Percentiles rank a stretch among this genome's conserved stretches.
phyloP scores from a whole-genome alignment of 2,888 invertebrate genomes.

The Myopa testacea region DNA sequence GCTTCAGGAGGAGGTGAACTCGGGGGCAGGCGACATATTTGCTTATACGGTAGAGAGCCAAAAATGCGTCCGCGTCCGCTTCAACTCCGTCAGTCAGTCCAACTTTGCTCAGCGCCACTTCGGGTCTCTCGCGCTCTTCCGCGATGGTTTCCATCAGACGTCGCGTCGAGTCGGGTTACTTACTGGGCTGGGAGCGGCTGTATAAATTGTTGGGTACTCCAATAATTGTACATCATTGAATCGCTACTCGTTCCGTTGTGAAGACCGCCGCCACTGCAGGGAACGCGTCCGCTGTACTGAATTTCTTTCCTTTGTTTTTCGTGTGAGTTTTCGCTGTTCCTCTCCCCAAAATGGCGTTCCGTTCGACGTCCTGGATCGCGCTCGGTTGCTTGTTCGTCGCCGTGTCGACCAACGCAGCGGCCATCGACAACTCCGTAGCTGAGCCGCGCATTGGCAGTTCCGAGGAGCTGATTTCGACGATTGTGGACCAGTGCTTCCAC shows the following conservation, averaged over 20 bases:
- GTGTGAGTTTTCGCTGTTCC: conserved; percentile 17
- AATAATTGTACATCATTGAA: conserved; percentile 67
- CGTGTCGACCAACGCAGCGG: conserved; percentile 69
- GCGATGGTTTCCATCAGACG: neutral
- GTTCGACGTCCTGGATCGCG: conserved; percentile 70
- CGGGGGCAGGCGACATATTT: neutral
- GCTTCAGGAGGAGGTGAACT: neutral
- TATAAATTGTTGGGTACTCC: conserved; percentile 68
- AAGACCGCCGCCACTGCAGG: conserved; percentile 53
- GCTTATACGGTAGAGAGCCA: conserved; percentile 18
- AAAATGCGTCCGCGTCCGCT: neutral
- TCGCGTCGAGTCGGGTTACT: conserved; percentile 1
- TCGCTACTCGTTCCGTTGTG: conserved; percentile 64
- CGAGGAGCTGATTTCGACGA: conserved; percentile 78
- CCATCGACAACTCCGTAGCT: conserved; percentile 70
- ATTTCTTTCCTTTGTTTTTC: conserved; percentile 29
- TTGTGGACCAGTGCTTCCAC: conserved; percentile 79
- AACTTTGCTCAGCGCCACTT: neutral
- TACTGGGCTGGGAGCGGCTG: conserved; percentile 66
- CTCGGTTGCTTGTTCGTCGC: conserved; percentile 71
- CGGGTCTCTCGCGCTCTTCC: neutral
- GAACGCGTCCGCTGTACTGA: conserved; percentile 34
- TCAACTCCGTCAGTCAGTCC: neutral
- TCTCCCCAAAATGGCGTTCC: conserved; percentile 59
- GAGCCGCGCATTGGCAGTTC: conserved; percentile 73